phyloP scores from a whole-genome alignment of 2,888 invertebrate genomes.

The Calephelis perditalis region DNA sequence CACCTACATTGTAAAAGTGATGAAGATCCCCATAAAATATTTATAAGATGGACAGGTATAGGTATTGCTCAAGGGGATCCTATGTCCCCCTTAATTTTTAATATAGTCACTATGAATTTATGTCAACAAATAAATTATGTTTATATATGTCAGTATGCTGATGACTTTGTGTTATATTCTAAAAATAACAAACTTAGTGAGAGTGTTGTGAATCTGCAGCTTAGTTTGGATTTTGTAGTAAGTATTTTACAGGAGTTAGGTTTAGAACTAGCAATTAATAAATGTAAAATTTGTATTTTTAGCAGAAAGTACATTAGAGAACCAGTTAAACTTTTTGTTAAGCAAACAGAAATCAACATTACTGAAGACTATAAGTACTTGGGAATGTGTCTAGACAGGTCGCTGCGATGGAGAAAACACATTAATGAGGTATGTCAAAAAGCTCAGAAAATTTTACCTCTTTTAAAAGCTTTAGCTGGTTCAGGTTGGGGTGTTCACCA shows the following conservation, averaged over 20 bases:
- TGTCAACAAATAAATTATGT: background rate
- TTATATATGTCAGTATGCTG: background rate
- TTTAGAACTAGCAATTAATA: conserved; percentile 16
- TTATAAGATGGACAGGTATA: conserved; percentile 17
- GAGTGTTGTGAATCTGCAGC: background rate
- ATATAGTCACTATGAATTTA: conserved; percentile 15
- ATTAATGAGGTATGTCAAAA: conserved; percentile 19
- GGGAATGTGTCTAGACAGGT: conserved; percentile 23
- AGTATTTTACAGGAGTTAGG: conserved; percentile 14
- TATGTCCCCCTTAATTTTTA: conserved; percentile 28
- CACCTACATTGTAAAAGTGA: background rate
- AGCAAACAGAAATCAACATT: conserved; percentile 8
- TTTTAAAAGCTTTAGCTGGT: conserved; percentile 19
- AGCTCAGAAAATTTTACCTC: conserved; percentile 13
- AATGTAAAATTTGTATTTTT: conserved; percentile 23
- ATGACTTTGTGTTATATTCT: conserved; percentile 7
- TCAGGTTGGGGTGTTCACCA: conserved; percentile 21
- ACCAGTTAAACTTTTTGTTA: conserved; percentile 12
- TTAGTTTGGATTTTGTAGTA: background rate
- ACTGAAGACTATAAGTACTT: conserved; percentile 21
- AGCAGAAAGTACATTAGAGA: conserved; percentile 11
- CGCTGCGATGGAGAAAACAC: conserved; percentile 22
- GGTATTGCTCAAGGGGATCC: conserved; percentile 28
- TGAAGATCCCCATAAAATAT: background rate
- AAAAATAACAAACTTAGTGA: background rate